Percentiles rank a stretch among this genome's conserved stretches.
Conservation (phyloP, 2,113 vertebrate species). For the Tringa solitaria region DNA sequence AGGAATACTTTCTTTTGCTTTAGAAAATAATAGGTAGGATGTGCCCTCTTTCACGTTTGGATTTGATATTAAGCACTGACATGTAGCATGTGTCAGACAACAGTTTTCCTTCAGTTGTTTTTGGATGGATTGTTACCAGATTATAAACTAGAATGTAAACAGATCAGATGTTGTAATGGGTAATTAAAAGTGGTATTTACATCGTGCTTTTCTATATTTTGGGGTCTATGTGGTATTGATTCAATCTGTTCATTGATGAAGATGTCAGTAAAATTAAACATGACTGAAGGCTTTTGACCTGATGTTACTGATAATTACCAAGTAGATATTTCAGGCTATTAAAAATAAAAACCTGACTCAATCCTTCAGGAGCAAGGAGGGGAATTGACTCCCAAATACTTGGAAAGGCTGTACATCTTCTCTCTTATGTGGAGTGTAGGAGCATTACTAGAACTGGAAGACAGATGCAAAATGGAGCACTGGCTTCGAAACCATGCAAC, state of each 20-base stretch:
- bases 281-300: background rate
- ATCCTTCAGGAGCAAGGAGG: constrained; percentile 82
- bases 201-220: background rate
- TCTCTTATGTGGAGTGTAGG: constrained; percentile 95
- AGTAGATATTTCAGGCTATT: background rate
- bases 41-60: background rate
- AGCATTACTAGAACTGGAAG: constrained; percentile 84
- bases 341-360: background rate
- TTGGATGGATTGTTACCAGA: background rate
- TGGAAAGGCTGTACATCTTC: constrained; percentile 90
- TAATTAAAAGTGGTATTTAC: background rate
- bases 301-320: background rate
- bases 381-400: constrained; percentile 78
- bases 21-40: background rate
- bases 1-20: background rate
- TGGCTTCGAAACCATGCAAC: constrained; percentile 80
- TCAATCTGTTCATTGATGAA: background rate
- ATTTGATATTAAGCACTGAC: background rate
- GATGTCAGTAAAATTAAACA: background rate
- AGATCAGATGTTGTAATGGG: background rate
- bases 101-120: background rate
- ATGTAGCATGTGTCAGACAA: background rate
- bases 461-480: constrained; percentile 83
- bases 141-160: background rate
- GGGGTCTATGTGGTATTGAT: background rate